Base-by-base conservation (phyloP, 2,797 vertebrate species). In the Megalops cyprinoides region DNA sequence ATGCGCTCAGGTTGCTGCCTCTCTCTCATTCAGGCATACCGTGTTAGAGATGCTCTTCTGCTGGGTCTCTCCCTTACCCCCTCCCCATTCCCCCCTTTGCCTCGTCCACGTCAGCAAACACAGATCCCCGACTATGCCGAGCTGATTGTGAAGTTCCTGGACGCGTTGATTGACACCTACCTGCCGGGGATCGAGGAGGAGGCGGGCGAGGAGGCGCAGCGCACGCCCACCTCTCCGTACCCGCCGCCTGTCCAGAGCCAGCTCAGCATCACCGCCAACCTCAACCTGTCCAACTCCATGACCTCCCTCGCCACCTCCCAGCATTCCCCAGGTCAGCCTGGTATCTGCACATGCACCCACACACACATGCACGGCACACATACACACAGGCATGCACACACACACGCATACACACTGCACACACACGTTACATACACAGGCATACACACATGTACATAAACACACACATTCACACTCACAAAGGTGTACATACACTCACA, bases 231-330 rank as follows among this genome's bases (percentile, higher is more conserved):
- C 0, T 99, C 98, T 77, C 98, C 98, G 0, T 98, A 98, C 79
- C 98, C 98, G 23, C 98, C 98, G 0, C 95, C 95, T 23, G 95
- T 96, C 88, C 98, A 99, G 94, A 98, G 97, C 94, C 98, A 99
- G 91, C 97, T 99, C 82, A 99, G 97, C 94, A 99, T 99, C 87
- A 98, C 97, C 86, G 98, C 98, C 84, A 99, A 99, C 93, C 97
- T 99, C 86, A 99, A 99, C 93, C 96, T 99, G 80, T 99, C 98
- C 86, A 99, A 99, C 92, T 99, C 98, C 91, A 99, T 99, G 98
- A 99, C 98, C 91, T 99, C 98, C 31, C 95, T 99, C 81, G 97
- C 97, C 82, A 99, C 98, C 78, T 98, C 97, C 67, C 98, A 99
- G 93, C 97, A 99, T 94, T 98, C 97, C 77, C 97, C 98, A 96